phyloP scores from a whole-genome alignment of 2,888 invertebrate genomes.

The Steinernema hermaphroditum region DNA sequence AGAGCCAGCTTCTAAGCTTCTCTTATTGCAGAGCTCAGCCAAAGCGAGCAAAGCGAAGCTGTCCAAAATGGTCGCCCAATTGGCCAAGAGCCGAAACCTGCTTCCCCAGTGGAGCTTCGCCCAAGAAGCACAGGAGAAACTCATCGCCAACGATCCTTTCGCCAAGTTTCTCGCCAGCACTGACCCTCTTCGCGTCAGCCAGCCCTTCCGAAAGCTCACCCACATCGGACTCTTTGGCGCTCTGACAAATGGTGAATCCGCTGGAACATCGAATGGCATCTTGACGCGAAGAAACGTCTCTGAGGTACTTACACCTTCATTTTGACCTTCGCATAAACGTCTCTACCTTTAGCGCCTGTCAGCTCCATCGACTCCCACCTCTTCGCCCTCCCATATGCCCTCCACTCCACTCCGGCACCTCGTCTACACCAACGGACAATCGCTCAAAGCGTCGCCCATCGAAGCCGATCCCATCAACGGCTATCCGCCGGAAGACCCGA shows the following conservation, averaged over 20 bases:
- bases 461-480: background rate
- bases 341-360: background rate
- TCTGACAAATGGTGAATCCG: background rate
- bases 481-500: slow-evolving; percentile 6
- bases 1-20: background rate
- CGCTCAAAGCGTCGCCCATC: background rate
- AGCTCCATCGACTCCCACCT: background rate
- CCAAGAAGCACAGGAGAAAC: slow-evolving; percentile 17
- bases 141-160: slow-evolving; percentile 10
- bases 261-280: background rate
- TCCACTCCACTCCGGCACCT: background rate
- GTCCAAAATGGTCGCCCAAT: background rate
- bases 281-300: background rate
- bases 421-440: slow-evolving; percentile 12
- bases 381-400: background rate
- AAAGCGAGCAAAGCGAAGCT: background rate
- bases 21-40: background rate
- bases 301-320: background rate
- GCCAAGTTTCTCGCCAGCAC: slow-evolving; percentile 4
- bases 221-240: background rate
- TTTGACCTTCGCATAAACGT: background rate
- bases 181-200: slow-evolving; percentile 1
- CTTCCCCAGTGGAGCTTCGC: slow-evolving; percentile 21
- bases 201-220: slow-evolving; percentile 5
- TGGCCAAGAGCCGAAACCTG: background rate